Evolutionary conservation across 92 coral and sea anemone species (phyloP).

Genomic region (Paramuricea clavata): DNA sequence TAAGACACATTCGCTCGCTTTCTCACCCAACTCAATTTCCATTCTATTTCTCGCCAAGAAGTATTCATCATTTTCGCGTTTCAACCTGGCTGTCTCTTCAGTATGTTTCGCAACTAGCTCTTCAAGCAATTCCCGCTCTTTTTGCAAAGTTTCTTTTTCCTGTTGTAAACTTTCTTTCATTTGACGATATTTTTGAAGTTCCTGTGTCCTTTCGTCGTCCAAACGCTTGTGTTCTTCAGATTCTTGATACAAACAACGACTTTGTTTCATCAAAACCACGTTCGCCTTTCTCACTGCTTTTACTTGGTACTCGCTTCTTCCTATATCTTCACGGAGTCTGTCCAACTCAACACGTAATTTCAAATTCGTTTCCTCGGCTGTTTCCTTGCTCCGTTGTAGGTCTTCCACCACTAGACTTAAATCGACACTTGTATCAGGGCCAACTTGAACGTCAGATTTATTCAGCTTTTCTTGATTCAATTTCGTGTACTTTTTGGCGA

Average conservation of each 20-base stretch:
- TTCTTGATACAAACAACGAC: conserved; percentile 91
- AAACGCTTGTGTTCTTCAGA: conserved; percentile 81
- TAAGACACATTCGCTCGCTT: conserved; percentile 58
- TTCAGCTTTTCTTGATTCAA: conserved; percentile 74
- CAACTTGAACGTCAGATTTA: conserved; percentile 87
- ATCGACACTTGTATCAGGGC: conserved; percentile 78
- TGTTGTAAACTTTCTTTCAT: conserved; percentile 61
- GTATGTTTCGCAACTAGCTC: conserved; percentile 54
- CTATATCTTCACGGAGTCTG: conserved; percentile 71
- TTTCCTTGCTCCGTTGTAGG: conserved; percentile 71
- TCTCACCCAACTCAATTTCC: conserved; percentile 75
- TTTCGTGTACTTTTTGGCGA: conserved; percentile 44
- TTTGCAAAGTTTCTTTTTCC: conserved; percentile 76
- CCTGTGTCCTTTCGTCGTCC: conserved; percentile 55
- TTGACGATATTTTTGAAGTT: conserved; percentile 52
- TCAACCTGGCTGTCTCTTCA: conserved; percentile 72
- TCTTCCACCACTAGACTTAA: conserved; percentile 77
- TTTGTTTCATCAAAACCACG: conserved; percentile 88
- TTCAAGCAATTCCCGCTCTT: conserved; percentile 71
- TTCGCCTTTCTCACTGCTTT: conserved; percentile 90
- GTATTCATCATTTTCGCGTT: conserved; percentile 74
- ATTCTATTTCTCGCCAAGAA: conserved; percentile 71
- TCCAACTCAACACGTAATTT: conserved; percentile 77
- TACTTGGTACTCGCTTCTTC: conserved; percentile 75
- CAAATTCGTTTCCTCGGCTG: conserved; percentile 72